Percentiles rank a stretch among this genome's conserved stretches.
These are phyloP conservation scores for Aegithalos caudatus DNA, from an alignment of 2,113 vertebrate species.

Conservation along the genomic window DNA sequence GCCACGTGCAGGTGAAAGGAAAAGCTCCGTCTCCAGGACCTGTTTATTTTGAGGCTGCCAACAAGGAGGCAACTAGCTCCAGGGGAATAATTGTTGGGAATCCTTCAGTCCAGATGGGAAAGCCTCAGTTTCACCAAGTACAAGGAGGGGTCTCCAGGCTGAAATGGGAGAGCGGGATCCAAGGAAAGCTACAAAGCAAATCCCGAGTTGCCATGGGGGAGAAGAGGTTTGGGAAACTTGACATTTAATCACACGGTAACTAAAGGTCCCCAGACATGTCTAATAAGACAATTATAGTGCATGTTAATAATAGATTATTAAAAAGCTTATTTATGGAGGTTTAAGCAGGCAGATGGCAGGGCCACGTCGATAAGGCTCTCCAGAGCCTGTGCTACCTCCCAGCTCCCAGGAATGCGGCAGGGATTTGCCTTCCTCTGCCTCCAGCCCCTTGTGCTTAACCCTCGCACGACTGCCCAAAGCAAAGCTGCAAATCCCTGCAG, in stretches of 20 bases:
- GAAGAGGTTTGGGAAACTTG: constrained; percentile 18
- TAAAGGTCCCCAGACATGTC: constrained; percentile 46
- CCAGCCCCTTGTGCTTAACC: not conserved
- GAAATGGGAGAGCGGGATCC: not conserved
- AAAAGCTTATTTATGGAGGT: constrained; percentile 38
- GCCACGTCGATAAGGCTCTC: not conserved
- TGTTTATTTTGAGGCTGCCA: not conserved
- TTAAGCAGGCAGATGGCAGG: constrained; percentile 23
- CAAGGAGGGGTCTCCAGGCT: not conserved
- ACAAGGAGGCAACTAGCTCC: not conserved
- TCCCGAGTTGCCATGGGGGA: not conserved
- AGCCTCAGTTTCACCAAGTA: not conserved
- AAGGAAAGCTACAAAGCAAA: not conserved
- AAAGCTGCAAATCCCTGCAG: not conserved
- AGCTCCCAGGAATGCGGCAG: not conserved
- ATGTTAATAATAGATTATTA: constrained; percentile 61
- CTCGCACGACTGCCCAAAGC: accelerated
- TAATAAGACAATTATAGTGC: constrained; percentile 56
- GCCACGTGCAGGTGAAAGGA: constrained; percentile 1
- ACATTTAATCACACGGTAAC: constrained; percentile 19
- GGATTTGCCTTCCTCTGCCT: constrained; percentile 11
- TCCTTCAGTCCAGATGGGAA: not conserved
- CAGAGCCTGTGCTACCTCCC: not conserved
- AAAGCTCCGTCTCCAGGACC: not conserved
- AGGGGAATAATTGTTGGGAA: not conserved